Percentiles rank a stretch among this genome's conserved stretches.
These are phyloP conservation scores for Syngnathus acus DNA, from an alignment of 2,797 vertebrate species.

Conservation along the genomic window DNA sequence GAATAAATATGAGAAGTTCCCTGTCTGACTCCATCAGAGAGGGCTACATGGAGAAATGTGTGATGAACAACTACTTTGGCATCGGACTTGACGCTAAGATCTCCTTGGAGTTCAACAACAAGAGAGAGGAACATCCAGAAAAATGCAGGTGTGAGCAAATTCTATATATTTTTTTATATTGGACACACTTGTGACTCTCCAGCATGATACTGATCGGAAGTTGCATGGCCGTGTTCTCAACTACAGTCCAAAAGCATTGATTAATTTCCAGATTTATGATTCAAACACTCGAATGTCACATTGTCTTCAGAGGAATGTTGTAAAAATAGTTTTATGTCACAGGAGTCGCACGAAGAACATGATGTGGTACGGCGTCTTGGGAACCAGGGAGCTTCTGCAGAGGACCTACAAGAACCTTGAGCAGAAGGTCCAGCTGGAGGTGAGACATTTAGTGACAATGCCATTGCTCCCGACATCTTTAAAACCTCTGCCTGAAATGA, in stretches of 20 bases:
- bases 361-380: slow-evolving; percentile 99
- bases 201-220: too few species aligned
- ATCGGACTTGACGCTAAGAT: slow-evolving; percentile 98
- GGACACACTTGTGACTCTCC: too few species aligned
- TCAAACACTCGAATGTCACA: too few species aligned
- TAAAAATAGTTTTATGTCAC: not conserved
- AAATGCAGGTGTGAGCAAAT: slow-evolving; percentile 85
- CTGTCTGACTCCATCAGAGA: slow-evolving; percentile 67
- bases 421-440: slow-evolving; percentile 96
- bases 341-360: slow-evolving; percentile 98
- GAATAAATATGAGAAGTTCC: too few species aligned
- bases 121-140: slow-evolving; percentile 93
- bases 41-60: slow-evolving; percentile 95
- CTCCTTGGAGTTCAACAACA: slow-evolving; percentile 98
- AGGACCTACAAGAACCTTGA: slow-evolving; percentile 97
- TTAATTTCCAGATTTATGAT: too few species aligned
- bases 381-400: slow-evolving; percentile 92
- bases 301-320: too few species aligned
- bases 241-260: too few species aligned
- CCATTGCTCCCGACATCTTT: not conserved
- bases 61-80: slow-evolving; percentile 99
- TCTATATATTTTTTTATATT: too few species aligned
- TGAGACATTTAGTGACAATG: slow-evolving; percentile 38
- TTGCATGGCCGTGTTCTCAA: too few species aligned
- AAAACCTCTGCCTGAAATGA: not conserved